Percentiles rank a stretch among this genome's conserved stretches.
phyloP scores from a whole-genome alignment of 2,888 invertebrate species.

The Acrobasis consociella region DNA sequence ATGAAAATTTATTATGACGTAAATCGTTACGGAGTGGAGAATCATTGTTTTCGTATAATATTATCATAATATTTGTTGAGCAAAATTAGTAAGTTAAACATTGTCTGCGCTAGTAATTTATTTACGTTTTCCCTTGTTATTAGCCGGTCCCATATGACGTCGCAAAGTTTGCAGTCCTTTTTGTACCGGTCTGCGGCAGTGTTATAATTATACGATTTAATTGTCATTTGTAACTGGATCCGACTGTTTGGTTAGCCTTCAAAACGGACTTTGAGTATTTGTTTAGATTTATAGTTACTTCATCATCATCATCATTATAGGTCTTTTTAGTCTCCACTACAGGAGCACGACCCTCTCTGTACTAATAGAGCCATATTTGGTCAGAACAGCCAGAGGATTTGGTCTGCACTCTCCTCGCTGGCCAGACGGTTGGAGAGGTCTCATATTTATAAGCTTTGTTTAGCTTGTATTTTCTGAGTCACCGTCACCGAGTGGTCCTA shows the following conservation, averaged over 20 bases:
- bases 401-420: too few relatives aligned
- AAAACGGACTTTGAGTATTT: not conserved
- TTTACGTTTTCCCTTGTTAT: slow-evolving; percentile 20
- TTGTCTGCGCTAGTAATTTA: slow-evolving; percentile 2
- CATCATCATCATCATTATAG: too few relatives aligned
- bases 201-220: slow-evolving; percentile 22
- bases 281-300: not conserved
- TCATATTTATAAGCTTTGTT: too few relatives aligned
- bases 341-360: too few relatives aligned
- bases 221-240: slow-evolving; percentile 17
- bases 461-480: too few relatives aligned
- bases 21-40: slow-evolving; percentile 19
- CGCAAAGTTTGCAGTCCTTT: slow-evolving; percentile 23
- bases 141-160: slow-evolving; percentile 17
- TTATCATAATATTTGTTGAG: slow-evolving; percentile 17
- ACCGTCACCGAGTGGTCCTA: too few relatives aligned
- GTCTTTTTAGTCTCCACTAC: too few relatives aligned
- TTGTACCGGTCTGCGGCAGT: slow-evolving; percentile 19
- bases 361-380: too few relatives aligned
- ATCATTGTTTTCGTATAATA: slow-evolving; percentile 21
- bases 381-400: too few relatives aligned
- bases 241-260: slow-evolving; percentile 10
- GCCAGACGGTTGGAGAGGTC: too few relatives aligned
- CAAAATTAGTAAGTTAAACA: slow-evolving; percentile 12
- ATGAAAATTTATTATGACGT: slow-evolving; percentile 23